Conservation (phyloP, 2,888 invertebrate genomes). For the Apomyelois bistriatella region DNA sequence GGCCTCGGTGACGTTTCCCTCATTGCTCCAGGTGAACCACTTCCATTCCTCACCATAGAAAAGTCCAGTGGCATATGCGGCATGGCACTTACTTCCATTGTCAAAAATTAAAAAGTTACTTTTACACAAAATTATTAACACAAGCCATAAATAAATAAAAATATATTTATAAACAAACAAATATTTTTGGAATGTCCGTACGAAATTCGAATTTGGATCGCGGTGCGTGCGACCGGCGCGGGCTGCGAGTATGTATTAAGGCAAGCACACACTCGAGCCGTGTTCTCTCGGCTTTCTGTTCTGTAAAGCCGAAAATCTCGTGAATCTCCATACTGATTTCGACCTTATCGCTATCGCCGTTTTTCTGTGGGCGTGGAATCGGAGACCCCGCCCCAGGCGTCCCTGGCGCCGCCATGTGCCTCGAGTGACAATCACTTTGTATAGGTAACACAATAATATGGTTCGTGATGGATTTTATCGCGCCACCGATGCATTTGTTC, state of each 20-base stretch:
- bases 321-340: conserved; percentile 66
- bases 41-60: conserved; percentile 77
- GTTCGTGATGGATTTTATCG: conserved; percentile 79
- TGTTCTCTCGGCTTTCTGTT: conserved; percentile 50
- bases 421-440: conserved; percentile 79
- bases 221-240: conserved; percentile 67
- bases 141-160: conserved; percentile 27
- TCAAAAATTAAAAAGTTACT: conserved; percentile 39
- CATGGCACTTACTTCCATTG: conserved; percentile 82
- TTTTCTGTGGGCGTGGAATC: conserved; percentile 60
- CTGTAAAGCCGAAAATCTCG: conserved; percentile 70
- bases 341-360: conserved; percentile 63
- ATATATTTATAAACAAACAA: conserved; percentile 18
- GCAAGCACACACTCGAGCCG: conserved; percentile 50
- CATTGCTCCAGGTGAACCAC: conserved; percentile 53
- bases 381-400: conserved; percentile 56
- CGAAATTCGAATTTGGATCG: conserved; percentile 42
- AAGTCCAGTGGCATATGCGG: conserved; percentile 84
- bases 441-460: conserved; percentile 80
- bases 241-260: conserved; percentile 66
- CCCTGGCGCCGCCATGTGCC: conserved; percentile 65
- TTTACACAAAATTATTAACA: conserved; percentile 39
- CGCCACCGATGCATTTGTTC: conserved; percentile 71
- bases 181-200: conserved; percentile 21
- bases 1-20: conserved; percentile 65